A percentile compares a stretch with the other conserved stretches of the same genome.
phyloP scores from a whole-genome alignment of 2,797 vertebrate species.

The Liasis olivaceus region DNA sequence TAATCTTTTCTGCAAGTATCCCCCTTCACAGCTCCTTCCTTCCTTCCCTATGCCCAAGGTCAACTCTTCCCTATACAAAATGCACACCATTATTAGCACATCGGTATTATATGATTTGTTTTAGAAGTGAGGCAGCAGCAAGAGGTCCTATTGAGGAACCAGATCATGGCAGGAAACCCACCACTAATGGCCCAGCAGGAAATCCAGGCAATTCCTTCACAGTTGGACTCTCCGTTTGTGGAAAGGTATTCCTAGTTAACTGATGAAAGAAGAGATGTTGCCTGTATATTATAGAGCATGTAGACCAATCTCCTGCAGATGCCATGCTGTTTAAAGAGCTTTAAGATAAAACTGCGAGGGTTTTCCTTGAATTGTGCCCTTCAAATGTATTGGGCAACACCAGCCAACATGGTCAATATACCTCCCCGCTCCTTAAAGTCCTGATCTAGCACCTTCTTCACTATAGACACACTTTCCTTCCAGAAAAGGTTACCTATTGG shows the following conservation, averaged over 20 bases:
- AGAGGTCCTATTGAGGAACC: slow-evolving; percentile 90
- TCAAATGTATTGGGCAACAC: neutral
- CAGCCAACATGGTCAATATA: neutral
- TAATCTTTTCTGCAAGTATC: neutral
- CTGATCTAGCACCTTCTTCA: neutral
- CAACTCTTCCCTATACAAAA: neutral
- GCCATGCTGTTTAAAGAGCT: neutral
- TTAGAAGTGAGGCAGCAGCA: slow-evolving; percentile 88
- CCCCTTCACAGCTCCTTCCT: neutral
- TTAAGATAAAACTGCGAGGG: neutral
- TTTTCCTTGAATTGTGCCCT: neutral
- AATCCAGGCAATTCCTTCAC: slow-evolving; percentile 81
- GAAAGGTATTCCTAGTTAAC: slow-evolving; percentile 80
- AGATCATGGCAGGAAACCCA: slow-evolving; percentile 86
- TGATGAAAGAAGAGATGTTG: neutral
- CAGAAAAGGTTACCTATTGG: neutral
- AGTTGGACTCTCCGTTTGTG: slow-evolving; percentile 85
- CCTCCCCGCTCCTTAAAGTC: neutral
- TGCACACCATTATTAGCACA: neutral
- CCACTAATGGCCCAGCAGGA: slow-evolving; percentile 87
- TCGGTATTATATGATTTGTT: slow-evolving; percentile 47
- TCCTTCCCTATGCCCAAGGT: neutral
- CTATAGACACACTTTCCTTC: neutral
- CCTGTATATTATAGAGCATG: neutral
- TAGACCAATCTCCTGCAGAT: neutral